Percentiles rank a stretch among this genome's conserved stretches.
phyloP scores from a whole-genome alignment of 2,113 vertebrate species.

The Falco punctatus region DNA sequence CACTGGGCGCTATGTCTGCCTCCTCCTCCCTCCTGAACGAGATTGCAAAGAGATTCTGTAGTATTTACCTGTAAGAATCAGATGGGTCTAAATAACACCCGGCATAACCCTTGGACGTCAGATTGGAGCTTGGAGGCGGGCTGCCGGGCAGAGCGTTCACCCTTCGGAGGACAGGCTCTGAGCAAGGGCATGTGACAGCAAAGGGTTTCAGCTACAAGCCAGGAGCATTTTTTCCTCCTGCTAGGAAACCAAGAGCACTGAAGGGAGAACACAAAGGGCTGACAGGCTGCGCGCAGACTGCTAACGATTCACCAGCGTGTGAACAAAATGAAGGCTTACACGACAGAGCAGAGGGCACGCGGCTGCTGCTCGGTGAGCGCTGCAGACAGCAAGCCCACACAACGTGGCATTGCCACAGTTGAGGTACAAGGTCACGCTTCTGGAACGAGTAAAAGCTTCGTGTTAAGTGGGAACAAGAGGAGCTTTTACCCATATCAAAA shows the following conservation, averaged over 20 bases:
- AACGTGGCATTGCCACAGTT: rapidly evolving
- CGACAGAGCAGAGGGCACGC: not conserved
- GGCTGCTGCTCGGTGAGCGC: not conserved
- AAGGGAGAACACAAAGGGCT: not conserved
- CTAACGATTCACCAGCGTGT: rapidly evolving
- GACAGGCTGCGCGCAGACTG: not conserved
- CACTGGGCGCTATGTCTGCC: not conserved
- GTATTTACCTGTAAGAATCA: not conserved
- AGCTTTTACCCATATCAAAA: not conserved
- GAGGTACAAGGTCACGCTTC: not conserved
- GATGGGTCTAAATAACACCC: not conserved
- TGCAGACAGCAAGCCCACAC: not conserved
- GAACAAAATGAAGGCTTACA: not conserved
- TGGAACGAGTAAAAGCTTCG: not conserved
- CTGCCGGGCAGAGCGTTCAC: rapidly evolving
- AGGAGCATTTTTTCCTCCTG: not conserved
- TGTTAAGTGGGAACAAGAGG: not conserved
- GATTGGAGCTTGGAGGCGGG: not conserved
- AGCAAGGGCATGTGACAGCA: not conserved
- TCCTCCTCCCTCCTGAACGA: not conserved
- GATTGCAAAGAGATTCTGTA: not conserved
- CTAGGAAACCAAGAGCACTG: not conserved
- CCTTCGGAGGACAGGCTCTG: not conserved
- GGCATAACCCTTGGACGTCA: not conserved
- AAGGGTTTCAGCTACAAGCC: not conserved